phyloP scores from a whole-genome alignment of 1,140 invertebrate species.

The Sweltsa coloradensis region DNA sequence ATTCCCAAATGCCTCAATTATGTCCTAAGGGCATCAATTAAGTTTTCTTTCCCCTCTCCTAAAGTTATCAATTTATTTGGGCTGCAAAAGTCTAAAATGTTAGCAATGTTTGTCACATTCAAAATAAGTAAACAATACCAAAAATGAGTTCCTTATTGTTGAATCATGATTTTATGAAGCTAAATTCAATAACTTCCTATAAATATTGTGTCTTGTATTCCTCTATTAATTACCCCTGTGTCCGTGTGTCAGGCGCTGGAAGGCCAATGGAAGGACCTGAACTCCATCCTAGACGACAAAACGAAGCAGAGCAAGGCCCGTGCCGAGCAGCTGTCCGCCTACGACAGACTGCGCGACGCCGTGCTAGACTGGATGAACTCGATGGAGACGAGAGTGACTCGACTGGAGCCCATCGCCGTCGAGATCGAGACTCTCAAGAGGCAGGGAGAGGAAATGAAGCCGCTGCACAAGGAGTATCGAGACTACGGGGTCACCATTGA shows the following conservation, averaged over 20 bases:
- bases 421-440: constrained; percentile 72
- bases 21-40: too few species aligned
- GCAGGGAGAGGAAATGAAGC: constrained; percentile 79
- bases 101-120: too few species aligned
- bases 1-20: too few species aligned
- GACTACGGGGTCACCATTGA: constrained; percentile 78
- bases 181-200: too few species aligned
- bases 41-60: too few species aligned
- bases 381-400: constrained; percentile 60
- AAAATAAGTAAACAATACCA: too few species aligned
- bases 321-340: constrained; percentile 70
- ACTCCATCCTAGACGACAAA: constrained; percentile 66
- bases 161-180: too few species aligned
- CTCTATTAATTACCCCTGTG: not conserved
- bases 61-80: too few species aligned
- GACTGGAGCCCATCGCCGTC: constrained; percentile 70
- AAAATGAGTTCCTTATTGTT: too few species aligned
- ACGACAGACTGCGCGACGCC: constrained; percentile 71
- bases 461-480: constrained; percentile 78
- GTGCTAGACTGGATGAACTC: constrained; percentile 73
- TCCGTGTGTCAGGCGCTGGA: constrained; percentile 49
- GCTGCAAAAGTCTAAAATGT: too few species aligned
- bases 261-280: constrained; percentile 76
- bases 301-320: constrained; percentile 67
- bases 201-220: not conserved